A percentile compares a stretch with the other conserved stretches of the same genome.
Conservation (phyloP, 2,888 invertebrate species). For the Himalopsyche anomala region DNA sequence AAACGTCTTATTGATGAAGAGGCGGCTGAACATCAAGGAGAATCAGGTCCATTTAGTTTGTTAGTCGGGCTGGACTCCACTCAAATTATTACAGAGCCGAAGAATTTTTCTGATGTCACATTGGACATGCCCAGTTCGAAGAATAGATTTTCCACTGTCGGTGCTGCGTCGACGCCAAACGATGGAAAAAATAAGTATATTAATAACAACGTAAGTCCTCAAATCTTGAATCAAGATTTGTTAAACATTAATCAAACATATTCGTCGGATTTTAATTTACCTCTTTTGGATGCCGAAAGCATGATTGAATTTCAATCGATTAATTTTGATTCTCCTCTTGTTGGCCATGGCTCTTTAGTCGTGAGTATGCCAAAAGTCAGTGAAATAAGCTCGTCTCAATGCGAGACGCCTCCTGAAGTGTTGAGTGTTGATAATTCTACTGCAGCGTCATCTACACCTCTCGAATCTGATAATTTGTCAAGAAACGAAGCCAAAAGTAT, state of each 20-base stretch:
- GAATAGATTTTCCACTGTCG: constrained; percentile 49
- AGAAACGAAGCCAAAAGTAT: not conserved
- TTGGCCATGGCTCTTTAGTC: constrained; percentile 43
- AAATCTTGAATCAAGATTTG: constrained; percentile 36
- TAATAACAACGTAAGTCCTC: not conserved
- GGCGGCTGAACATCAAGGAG: constrained; percentile 70
- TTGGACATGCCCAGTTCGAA: constrained; percentile 6
- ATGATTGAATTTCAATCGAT: constrained; percentile 58
- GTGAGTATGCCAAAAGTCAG: constrained; percentile 45
- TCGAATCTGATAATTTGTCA: not conserved
- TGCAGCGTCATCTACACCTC: constrained; percentile 49
- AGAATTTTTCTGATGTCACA: not conserved
- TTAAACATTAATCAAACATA: not conserved
- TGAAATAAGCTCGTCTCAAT: constrained; percentile 50
- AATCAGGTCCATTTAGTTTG: constrained; percentile 80
- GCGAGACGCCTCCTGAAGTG: constrained; percentile 41
- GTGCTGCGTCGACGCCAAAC: constrained; percentile 45
- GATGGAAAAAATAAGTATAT: not conserved
- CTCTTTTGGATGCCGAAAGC: constrained; percentile 61
- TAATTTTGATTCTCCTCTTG: constrained; percentile 51
- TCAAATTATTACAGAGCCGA: not conserved
- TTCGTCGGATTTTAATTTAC: constrained; percentile 47
- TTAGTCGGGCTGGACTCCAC: constrained; percentile 72
- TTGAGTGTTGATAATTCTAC: not conserved
- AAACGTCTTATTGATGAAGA: constrained; percentile 74